Evolutionary conservation across 2,888 invertebrate species (phyloP).

Genomic region (Coleophora deauratella): DNA sequence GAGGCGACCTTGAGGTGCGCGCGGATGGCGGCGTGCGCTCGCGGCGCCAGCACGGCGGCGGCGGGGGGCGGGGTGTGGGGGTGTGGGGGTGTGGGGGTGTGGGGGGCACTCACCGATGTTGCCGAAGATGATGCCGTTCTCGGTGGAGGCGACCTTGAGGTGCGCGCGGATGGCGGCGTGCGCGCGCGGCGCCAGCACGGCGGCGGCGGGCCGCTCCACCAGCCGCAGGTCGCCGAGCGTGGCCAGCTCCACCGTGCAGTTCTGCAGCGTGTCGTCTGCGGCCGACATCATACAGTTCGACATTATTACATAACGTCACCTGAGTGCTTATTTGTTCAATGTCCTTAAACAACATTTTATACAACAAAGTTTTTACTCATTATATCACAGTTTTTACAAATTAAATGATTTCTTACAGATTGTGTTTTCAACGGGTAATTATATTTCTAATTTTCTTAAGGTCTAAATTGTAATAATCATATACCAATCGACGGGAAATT

Average conservation of each 20-base stretch:
- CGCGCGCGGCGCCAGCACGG: slow-evolving; percentile 97
- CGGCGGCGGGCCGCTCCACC: slow-evolving; percentile 97
- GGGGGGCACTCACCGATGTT: slow-evolving; percentile 93
- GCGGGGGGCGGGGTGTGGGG: too few species aligned
- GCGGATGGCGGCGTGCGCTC: slow-evolving; percentile 98
- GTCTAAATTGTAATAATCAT: too few species aligned
- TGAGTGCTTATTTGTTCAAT: too few species aligned
- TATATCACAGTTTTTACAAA: too few species aligned
- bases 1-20: slow-evolving; percentile 99
- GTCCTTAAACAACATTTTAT: too few species aligned
- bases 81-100: too few species aligned
- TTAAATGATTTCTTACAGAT: too few species aligned
- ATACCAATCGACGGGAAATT: too few species aligned
- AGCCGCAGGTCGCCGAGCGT: slow-evolving; percentile 98
- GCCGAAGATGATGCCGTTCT: slow-evolving; percentile 99
- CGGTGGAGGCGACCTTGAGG: slow-evolving; percentile 99
- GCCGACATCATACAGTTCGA: background rate
- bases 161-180: slow-evolving; percentile 99
- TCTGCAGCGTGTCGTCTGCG: slow-evolving; percentile 93
- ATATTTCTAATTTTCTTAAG: too few species aligned
- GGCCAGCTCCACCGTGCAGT: slow-evolving; percentile 97
- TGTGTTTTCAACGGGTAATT: background rate
- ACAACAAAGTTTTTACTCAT: too few species aligned
- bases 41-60: slow-evolving; percentile 94
- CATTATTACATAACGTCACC: background rate